Evolutionary conservation across 92 coral and sea anemone species (phyloP).

Genomic region (Epizoanthus illoricatus): DNA sequence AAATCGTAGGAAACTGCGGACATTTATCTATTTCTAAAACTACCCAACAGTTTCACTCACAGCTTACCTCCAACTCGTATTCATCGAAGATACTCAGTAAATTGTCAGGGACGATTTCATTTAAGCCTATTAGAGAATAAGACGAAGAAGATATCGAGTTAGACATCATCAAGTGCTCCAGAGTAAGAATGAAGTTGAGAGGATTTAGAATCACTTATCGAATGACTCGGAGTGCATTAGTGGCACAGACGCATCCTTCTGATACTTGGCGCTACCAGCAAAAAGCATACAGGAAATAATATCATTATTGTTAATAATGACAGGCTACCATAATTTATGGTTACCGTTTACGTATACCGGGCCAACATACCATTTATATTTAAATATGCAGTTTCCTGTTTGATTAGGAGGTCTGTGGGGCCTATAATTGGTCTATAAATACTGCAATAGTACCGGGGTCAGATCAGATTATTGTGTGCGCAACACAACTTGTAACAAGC

Average conservation of each 20-base stretch:
- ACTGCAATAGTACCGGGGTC: too few species aligned
- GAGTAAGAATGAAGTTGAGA: background rate
- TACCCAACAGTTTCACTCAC: background rate
- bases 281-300: slow-evolving; percentile 9
- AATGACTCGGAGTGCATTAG: background rate
- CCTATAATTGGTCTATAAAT: too few species aligned
- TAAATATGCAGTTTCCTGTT: too few species aligned
- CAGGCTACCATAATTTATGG: too few species aligned
- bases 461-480: too few species aligned
- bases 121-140: slow-evolving; percentile 60
- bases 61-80: slow-evolving; percentile 90
- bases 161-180: background rate
- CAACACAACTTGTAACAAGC: too few species aligned
- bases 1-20: background rate
- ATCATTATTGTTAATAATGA: too few species aligned
- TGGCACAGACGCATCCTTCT: background rate
- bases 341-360: too few species aligned
- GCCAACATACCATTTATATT: too few species aligned
- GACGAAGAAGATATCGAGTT: background rate
- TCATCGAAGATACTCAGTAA: slow-evolving; percentile 90
- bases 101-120: slow-evolving; percentile 93
- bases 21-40: background rate
- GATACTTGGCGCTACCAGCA: slow-evolving; percentile 13
- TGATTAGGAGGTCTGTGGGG: too few species aligned
- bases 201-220: slow-evolving; percentile 1